Evolutionary conservation across 2,113 vertebrate genomes (phyloP).

Genomic region (Alexandromys fortis): DNA sequence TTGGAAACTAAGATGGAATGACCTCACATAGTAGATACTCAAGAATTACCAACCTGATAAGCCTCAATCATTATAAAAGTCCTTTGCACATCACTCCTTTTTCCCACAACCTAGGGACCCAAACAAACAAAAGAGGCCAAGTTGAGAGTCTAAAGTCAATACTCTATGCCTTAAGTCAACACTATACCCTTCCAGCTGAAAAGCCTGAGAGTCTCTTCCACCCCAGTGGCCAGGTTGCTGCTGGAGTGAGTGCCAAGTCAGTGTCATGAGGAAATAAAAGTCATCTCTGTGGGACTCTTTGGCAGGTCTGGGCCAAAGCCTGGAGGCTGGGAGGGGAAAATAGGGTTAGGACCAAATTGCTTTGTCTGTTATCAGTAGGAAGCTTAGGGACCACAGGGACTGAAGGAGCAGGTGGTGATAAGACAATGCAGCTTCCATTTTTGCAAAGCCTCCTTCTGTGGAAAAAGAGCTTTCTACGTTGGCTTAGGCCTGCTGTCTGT

Average conservation of each 20-base stretch:
- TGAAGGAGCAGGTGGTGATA: background rate
- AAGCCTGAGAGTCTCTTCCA: background rate
- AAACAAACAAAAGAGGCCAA: background rate
- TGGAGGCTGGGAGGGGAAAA: background rate
- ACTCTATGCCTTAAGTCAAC: background rate
- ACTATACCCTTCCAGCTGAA: background rate
- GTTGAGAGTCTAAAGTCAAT: background rate
- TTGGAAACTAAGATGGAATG: background rate
- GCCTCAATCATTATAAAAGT: background rate
- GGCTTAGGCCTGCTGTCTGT: background rate
- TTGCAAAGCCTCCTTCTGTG: background rate
- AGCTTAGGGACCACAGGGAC: background rate
- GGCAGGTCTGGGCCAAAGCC: background rate
- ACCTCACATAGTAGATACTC: background rate
- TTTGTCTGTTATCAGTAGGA: background rate
- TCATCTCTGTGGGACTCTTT: fast-evolving
- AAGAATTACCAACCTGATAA: background rate
- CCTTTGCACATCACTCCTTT: background rate
- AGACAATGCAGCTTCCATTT: background rate
- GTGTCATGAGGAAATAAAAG: background rate
- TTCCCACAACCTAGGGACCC: background rate
- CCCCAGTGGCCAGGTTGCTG: too few relatives aligned
- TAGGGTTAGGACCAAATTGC: too few relatives aligned
- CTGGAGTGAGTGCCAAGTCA: background rate
- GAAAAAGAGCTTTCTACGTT: background rate